A percentile compares a stretch with the other conserved stretches of the same genome.
Evolutionary conservation across 2,797 vertebrate genomes (phyloP).

Genomic region (Spheniscus humboldti): DNA sequence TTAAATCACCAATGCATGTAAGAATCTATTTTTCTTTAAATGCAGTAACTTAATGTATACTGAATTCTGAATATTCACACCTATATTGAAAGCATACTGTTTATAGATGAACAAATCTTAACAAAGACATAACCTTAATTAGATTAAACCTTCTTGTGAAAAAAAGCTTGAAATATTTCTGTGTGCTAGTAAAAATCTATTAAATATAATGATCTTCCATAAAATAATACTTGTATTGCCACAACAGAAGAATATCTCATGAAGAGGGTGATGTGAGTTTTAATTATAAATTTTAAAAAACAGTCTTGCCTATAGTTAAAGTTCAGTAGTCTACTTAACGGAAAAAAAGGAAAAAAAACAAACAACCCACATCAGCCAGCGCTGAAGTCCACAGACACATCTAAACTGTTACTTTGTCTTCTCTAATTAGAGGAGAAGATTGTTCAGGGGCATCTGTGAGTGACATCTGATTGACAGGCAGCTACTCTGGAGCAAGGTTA

Average conservation of each 20-base stretch:
- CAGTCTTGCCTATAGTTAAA: neutral
- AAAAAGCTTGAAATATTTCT: neutral
- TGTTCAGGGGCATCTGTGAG: neutral
- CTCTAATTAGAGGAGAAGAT: slow-evolving; percentile 24
- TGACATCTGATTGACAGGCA: neutral
- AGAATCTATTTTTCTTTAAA: neutral
- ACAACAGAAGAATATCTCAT: neutral
- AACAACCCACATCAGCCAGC: neutral
- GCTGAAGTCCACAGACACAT: neutral
- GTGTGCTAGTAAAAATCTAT: neutral
- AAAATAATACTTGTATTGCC: neutral
- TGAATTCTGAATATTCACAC: neutral
- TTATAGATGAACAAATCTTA: neutral
- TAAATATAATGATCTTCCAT: neutral
- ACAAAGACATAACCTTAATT: neutral
- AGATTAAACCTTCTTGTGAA: neutral
- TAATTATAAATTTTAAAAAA: neutral
- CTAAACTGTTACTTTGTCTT: neutral
- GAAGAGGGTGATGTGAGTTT: neutral
- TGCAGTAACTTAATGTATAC: neutral
- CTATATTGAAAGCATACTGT: neutral
- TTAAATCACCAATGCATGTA: neutral
- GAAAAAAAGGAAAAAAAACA: neutral
- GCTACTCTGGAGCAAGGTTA: neutral
- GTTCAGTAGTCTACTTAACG: neutral